Percentiles rank a stretch among this genome's conserved stretches.
Conservation (phyloP, 2,888 invertebrate species). For the Aleiodes leptofemur region DNA sequence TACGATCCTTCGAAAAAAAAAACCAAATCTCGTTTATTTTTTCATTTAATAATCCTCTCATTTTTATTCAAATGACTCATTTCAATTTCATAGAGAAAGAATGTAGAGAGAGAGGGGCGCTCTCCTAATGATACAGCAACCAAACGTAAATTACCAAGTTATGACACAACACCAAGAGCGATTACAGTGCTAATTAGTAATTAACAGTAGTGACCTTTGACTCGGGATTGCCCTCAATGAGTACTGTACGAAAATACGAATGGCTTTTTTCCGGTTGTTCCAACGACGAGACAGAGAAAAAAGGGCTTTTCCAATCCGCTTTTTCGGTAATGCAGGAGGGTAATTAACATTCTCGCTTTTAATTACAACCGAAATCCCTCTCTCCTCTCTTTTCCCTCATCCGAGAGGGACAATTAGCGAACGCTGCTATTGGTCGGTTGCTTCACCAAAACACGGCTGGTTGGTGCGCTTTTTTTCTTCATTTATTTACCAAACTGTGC, state of each 20-base stretch:
- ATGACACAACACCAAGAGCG: too few relatives aligned
- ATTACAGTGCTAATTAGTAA: too few relatives aligned
- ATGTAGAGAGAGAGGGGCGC: too few relatives aligned
- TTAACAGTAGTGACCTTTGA: too few relatives aligned
- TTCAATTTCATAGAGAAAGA: background rate
- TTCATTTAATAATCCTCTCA: background rate
- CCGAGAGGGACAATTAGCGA: constrained; percentile 1
- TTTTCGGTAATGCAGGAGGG: constrained; percentile 73
- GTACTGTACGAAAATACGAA: too few relatives aligned
- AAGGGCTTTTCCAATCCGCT: constrained; percentile 56
- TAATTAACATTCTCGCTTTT: constrained; percentile 75
- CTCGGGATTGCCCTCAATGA: too few relatives aligned
- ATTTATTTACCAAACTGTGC: constrained; percentile 46
- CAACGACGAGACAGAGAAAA: background rate
- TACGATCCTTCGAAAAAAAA: constrained; percentile 46
- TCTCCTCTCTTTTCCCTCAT: constrained; percentile 22
- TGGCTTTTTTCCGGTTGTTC: too few relatives aligned
- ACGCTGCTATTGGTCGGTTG: constrained; percentile 40
- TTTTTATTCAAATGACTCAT: constrained; percentile 13
- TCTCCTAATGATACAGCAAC: too few relatives aligned
- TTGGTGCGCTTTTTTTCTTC: constrained; percentile 11
- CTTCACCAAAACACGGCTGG: constrained; percentile 37
- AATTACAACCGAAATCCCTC: constrained; percentile 64
- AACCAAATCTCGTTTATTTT: constrained; percentile 5
- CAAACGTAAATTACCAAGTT: too few relatives aligned